Base-by-base conservation (phyloP, 2,797 vertebrate genomes). In the Alauda arvensis region DNA sequence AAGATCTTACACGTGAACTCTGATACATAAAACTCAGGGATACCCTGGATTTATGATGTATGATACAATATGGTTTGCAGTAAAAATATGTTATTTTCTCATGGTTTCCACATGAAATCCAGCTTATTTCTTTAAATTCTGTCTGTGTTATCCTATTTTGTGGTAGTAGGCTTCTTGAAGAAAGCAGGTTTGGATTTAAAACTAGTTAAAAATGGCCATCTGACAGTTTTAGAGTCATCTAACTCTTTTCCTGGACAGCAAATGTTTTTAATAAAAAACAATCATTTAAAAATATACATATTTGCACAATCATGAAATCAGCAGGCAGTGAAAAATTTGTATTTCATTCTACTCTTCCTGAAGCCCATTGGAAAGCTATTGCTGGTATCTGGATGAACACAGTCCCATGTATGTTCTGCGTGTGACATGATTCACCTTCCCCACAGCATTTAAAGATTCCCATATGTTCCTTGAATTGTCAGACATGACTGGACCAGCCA, bases 101-200 rank as follows among this genome's bases (percentile, higher is more conserved):
- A 12, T 16, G n/a, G 2, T 46, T 86, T 61, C 25, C 6, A 13
- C 3, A 3, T 31, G 17, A 68, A 62, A 59, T 71, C 2, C 3
- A 75, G 1, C 4, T 29, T 46, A 29, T 28, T 28, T 53, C 9
- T 56, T 59, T 19, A 5, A 14, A 21, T 66, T 3, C 3, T 26
- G 2, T 62, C 28, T 0, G 0, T 37, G 6, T 48, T 43, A 26
- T 37, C 2, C 4, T 61, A 1, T 48, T 48, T 13, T 63, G 33
- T 7, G 1, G 1, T 34, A 37, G 4, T 4, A 46, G 16, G 4
- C 0, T 75, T 3, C 56, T n/a, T 72, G 34, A 69, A 33, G 6
- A 53, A 71, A 26, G 3, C 4, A 61, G 15, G 5, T 45, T 61
- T 26, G 0, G 17, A 77, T 65, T 53, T 57, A 26, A 75, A 77